Evolutionary conservation across 2,888 invertebrate genomes (phyloP).

Genomic region (Empis stercorea): DNA sequence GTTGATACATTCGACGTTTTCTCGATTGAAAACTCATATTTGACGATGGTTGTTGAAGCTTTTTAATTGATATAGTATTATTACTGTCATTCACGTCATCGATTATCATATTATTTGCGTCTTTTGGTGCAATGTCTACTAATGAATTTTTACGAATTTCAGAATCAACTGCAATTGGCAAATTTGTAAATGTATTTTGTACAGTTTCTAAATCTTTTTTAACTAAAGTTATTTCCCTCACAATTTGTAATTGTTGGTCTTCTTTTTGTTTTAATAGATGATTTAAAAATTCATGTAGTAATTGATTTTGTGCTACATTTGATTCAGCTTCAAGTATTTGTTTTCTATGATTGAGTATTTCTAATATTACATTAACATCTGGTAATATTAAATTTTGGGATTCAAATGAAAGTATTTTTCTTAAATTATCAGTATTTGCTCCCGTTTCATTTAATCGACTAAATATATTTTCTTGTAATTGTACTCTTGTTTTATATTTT

Average conservation of each 20-base stretch:
- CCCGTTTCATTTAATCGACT: constrained; percentile 32
- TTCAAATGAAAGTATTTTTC: constrained; percentile 53
- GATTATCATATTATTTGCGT: too few species aligned
- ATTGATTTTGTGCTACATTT: constrained; percentile 62
- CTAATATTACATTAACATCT: constrained; percentile 71
- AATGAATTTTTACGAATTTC: too few species aligned
- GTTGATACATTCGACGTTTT: constrained; percentile 26
- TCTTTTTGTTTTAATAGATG: constrained; percentile 62
- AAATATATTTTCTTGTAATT: constrained; percentile 7
- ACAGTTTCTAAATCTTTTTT: constrained; percentile 60
- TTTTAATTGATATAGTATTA: background rate
- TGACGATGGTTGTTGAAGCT: background rate
- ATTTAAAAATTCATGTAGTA: constrained; percentile 72
- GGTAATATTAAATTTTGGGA: constrained; percentile 59
- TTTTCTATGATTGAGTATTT: constrained; percentile 64
- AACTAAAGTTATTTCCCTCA: constrained; percentile 59
- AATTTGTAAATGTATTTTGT: constrained; percentile 35
- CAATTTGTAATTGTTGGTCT: constrained; percentile 51
- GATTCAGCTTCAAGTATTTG: constrained; percentile 69
- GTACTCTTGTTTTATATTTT: constrained; percentile 48
- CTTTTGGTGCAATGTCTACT: too few species aligned
- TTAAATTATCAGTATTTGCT: constrained; percentile 39
- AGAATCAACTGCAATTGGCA: too few species aligned
- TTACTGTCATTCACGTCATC: too few species aligned
- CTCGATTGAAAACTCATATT: constrained; percentile 10